These are phyloP conservation scores for Heterodera carotae DNA, from an alignment of 1,140 invertebrate genomes.

Conservation along the genomic window DNA sequence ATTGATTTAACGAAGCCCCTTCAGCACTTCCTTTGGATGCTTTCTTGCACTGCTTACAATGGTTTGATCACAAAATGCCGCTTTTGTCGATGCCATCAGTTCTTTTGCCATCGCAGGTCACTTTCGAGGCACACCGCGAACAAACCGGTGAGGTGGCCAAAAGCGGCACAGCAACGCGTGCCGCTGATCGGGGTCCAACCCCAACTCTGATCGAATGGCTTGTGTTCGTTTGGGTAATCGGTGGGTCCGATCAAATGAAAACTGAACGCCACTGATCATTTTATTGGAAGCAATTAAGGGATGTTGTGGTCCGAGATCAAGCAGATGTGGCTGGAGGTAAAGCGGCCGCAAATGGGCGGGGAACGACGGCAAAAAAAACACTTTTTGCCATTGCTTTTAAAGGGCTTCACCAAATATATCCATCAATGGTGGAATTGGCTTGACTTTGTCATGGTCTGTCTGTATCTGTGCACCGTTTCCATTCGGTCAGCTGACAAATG, in stretches of 20 bases:
- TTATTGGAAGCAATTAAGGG: conserved; percentile 72
- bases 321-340: conserved; percentile 77
- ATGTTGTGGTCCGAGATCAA: conserved; percentile 85
- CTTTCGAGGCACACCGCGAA: conserved; percentile 79
- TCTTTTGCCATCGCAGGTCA: conserved; percentile 70
- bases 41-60: conserved; percentile 72
- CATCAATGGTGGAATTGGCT: conserved; percentile 94
- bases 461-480: conserved; percentile 69
- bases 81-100: not conserved
- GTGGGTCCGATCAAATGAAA: conserved; percentile 72
- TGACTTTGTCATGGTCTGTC: conserved; percentile 80
- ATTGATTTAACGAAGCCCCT: not conserved
- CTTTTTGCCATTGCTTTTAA: not conserved
- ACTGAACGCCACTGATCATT: too few species aligned
- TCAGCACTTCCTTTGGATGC: conserved; percentile 81
- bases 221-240: conserved; percentile 80
- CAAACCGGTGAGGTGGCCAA: conserved; percentile 78
- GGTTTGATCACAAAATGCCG: conserved; percentile 40
- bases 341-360: not conserved
- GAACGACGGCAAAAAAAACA: not conserved
- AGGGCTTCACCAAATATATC: conserved; percentile 82
- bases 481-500: conserved; percentile 65
- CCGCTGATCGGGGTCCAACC: conserved; percentile 78
- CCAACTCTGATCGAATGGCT: conserved; percentile 80
- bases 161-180: conserved; percentile 72